Evolutionary conservation across 2,113 vertebrate genomes (phyloP).

Genomic region (Phylloscopus whistleri): DNA sequence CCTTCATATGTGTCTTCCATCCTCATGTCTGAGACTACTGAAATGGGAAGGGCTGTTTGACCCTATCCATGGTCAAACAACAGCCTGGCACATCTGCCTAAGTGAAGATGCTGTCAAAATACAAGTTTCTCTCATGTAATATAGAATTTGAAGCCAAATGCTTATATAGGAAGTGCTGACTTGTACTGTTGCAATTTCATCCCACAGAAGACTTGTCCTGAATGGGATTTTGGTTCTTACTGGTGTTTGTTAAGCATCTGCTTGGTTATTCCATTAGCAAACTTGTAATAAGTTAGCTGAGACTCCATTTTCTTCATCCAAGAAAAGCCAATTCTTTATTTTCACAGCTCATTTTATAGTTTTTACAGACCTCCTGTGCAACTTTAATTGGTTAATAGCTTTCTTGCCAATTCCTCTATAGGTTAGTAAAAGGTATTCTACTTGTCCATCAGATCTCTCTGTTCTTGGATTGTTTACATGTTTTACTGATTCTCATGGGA

Average conservation of each 20-base stretch:
- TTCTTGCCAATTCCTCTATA: background rate
- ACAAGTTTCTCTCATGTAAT: accelerated
- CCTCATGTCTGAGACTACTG: background rate
- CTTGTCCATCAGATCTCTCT: background rate
- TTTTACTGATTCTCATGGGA: no score
- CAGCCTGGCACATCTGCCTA: background rate
- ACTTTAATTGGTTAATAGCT: background rate
- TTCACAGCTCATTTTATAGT: background rate
- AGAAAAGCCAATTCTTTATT: background rate
- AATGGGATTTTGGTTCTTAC: background rate
- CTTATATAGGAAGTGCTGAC: background rate
- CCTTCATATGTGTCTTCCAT: background rate
- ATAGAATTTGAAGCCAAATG: background rate
- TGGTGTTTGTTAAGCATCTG: background rate
- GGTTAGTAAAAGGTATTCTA: background rate
- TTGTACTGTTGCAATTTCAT: background rate
- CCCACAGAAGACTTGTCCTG: background rate
- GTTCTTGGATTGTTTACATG: background rate
- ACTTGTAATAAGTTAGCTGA: background rate
- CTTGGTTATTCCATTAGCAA: background rate
- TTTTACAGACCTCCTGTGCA: background rate
- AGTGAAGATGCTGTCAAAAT: background rate
- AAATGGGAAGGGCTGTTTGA: background rate
- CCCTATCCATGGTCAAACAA: background rate
- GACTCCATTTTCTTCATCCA: background rate